phyloP scores from a whole-genome alignment of 2,888 invertebrate genomes.

The Tenthredo amoena region DNA sequence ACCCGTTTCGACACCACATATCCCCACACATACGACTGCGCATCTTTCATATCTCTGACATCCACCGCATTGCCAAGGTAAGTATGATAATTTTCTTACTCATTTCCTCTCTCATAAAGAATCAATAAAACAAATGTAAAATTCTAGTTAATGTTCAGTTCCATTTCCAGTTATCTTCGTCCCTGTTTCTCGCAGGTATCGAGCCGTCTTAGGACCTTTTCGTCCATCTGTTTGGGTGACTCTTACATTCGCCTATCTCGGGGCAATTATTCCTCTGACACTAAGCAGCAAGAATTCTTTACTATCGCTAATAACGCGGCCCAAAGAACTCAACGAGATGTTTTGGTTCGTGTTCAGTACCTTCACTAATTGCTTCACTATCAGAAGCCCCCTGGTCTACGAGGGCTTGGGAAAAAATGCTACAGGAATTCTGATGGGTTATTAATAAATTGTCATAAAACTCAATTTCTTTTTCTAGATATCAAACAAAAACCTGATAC shows the following conservation, averaged over 20 bases:
- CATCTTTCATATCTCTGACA: constrained; percentile 87
- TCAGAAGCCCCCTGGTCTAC: constrained; percentile 80
- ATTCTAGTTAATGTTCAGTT: not conserved
- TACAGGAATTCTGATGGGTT: constrained; percentile 87
- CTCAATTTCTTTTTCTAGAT: not conserved
- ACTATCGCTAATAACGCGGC: constrained; percentile 83
- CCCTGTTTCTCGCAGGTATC: constrained; percentile 81
- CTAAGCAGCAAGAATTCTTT: constrained; percentile 86
- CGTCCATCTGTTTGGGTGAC: constrained; percentile 91
- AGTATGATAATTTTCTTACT: constrained; percentile 8
- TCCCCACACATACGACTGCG: constrained; percentile 87
- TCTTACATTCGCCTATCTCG: constrained; percentile 85
- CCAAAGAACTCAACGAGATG: constrained; percentile 89
- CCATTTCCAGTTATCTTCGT: not conserved
- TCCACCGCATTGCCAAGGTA: constrained; percentile 89
- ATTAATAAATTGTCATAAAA: constrained; percentile 47
- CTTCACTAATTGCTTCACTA: constrained; percentile 89
- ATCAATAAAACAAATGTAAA: not conserved
- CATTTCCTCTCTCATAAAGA: not conserved
- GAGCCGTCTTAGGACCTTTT: constrained; percentile 91
- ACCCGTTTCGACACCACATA: constrained; percentile 82
- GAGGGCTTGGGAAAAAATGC: constrained; percentile 83
- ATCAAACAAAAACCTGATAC: not conserved
- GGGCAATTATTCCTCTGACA: constrained; percentile 87
- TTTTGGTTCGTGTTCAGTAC: constrained; percentile 94